These are phyloP conservation scores for Zaprionus vittiger DNA, from an alignment of 1,140 invertebrate species.

Conservation along the genomic window DNA sequence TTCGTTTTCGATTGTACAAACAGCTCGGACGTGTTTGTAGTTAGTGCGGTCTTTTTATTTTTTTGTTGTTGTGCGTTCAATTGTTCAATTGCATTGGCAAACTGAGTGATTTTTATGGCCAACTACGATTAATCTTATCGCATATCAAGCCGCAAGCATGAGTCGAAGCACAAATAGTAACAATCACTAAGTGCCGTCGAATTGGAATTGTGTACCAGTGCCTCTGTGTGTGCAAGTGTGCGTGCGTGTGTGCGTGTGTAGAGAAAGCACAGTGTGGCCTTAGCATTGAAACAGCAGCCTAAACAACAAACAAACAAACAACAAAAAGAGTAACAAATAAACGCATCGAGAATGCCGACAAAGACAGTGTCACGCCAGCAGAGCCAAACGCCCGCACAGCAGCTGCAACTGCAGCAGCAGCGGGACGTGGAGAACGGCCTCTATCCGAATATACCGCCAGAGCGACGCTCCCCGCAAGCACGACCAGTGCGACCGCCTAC, in stretches of 20 bases:
- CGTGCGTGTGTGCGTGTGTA: not conserved
- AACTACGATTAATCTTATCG: slow-evolving; percentile 66
- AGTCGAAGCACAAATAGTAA: slow-evolving; percentile 44
- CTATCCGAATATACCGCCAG: slow-evolving; percentile 71
- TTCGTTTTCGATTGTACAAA: slow-evolving; percentile 15
- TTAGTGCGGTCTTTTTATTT: slow-evolving; percentile 24
- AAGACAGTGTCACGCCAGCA: slow-evolving; percentile 68
- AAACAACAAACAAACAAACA: slow-evolving; percentile 11
- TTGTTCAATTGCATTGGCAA: slow-evolving; percentile 29
- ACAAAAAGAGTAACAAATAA: not conserved
- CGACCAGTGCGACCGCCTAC: slow-evolving; percentile 57
- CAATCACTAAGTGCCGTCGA: slow-evolving; percentile 47
- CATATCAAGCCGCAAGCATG: slow-evolving; percentile 54
- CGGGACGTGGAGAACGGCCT: slow-evolving; percentile 76
- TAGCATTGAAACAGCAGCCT: slow-evolving; percentile 8
- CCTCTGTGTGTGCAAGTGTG: not conserved
- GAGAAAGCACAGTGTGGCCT: slow-evolving; percentile 4
- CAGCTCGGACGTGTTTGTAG: slow-evolving; percentile 22
- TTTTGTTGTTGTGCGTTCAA: slow-evolving; percentile 18
- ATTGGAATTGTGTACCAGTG: slow-evolving; percentile 6
- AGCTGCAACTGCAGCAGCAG: slow-evolving; percentile 68
- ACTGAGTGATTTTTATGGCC: slow-evolving; percentile 44
- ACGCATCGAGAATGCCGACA: slow-evolving; percentile 49
- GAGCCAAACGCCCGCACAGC: slow-evolving; percentile 72
- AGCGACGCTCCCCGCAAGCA: slow-evolving; percentile 54